Evolutionary conservation across 2,797 vertebrate species (phyloP).

Genomic region (Schizothorax lantsangensis): DNA sequence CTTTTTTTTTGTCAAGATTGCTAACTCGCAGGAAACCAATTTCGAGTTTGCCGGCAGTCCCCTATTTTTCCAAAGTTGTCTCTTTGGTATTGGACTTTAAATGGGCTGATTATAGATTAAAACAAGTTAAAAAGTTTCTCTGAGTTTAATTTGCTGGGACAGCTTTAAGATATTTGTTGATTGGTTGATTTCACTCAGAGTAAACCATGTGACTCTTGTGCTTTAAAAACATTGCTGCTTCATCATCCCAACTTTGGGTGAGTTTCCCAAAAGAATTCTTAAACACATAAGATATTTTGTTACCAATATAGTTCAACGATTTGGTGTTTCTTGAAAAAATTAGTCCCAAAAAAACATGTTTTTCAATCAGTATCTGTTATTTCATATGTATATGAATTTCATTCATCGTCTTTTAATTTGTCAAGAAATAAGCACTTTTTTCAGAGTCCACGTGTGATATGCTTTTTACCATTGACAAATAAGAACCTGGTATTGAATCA

Average conservation of each 20-base stretch:
- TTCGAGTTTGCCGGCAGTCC: too few relatives aligned
- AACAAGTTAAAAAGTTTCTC: not conserved
- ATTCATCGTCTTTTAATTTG: not conserved
- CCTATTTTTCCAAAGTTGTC: not conserved
- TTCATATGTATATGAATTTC: not conserved
- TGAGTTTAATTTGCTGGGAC: not conserved
- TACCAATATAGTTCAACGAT: not conserved
- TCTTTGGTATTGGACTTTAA: not conserved
- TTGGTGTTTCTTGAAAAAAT: not conserved
- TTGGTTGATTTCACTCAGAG: not conserved
- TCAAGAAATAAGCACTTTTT: not conserved
- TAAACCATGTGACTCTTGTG: not conserved
- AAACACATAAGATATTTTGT: not conserved
- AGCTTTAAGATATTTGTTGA: not conserved
- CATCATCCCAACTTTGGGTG: not conserved
- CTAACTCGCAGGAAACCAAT: not conserved
- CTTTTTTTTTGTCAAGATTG: not conserved
- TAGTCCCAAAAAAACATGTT: not conserved
- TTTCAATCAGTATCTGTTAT: not conserved
- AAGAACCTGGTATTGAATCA: too few relatives aligned
- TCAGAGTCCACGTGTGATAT: too few relatives aligned
- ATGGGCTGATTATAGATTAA: not conserved
- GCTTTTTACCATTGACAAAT: too few relatives aligned
- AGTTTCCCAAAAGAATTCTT: not conserved
- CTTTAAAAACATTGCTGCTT: not conserved